phyloP scores from a whole-genome alignment of 2,888 invertebrate genomes.

The Notocelia uddmanniana region DNA sequence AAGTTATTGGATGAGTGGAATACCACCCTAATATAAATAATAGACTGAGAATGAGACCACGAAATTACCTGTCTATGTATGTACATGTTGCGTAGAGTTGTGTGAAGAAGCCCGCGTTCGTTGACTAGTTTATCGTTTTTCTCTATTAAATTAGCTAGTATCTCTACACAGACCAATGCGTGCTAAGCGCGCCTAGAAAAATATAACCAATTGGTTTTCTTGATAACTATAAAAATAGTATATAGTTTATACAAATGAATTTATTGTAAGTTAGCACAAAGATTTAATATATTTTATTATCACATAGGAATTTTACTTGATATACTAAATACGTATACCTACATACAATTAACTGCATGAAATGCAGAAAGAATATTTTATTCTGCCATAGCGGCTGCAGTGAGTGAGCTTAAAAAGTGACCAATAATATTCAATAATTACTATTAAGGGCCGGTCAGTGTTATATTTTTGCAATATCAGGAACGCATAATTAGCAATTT shows the following conservation, averaged over 20 bases:
- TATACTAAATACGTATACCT: slow-evolving; percentile 75
- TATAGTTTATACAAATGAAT: slow-evolving; percentile 84
- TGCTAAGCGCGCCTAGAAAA: slow-evolving; percentile 79
- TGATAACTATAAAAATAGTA: slow-evolving; percentile 70
- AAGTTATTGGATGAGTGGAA: background rate
- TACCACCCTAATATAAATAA: slow-evolving; percentile 4
- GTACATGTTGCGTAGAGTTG: slow-evolving; percentile 8
- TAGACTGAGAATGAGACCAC: slow-evolving; percentile 33
- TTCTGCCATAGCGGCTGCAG: slow-evolving; percentile 68
- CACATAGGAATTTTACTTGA: slow-evolving; percentile 83
- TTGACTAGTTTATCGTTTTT: slow-evolving; percentile 22
- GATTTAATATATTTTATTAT: slow-evolving; percentile 86
- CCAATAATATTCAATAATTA: slow-evolving; percentile 50
- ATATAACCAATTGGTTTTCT: slow-evolving; percentile 72
- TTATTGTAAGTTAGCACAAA: slow-evolving; percentile 86
- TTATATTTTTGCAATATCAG: slow-evolving; percentile 2
- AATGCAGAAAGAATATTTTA: slow-evolving; percentile 73
- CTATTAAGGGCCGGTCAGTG: slow-evolving; percentile 20
- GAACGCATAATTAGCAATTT: background rate
- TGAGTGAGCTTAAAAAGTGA: slow-evolving; percentile 71
- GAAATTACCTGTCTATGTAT: slow-evolving; percentile 17
- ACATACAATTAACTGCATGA: slow-evolving; percentile 70
- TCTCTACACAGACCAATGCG: slow-evolving; percentile 79
- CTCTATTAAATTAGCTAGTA: slow-evolving; percentile 47
- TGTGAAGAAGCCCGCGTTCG: background rate